A percentile compares a stretch with the other conserved stretches of the same genome.
phyloP scores from a whole-genome alignment of 1,140 invertebrate species.

The Apis mellifera region DNA sequence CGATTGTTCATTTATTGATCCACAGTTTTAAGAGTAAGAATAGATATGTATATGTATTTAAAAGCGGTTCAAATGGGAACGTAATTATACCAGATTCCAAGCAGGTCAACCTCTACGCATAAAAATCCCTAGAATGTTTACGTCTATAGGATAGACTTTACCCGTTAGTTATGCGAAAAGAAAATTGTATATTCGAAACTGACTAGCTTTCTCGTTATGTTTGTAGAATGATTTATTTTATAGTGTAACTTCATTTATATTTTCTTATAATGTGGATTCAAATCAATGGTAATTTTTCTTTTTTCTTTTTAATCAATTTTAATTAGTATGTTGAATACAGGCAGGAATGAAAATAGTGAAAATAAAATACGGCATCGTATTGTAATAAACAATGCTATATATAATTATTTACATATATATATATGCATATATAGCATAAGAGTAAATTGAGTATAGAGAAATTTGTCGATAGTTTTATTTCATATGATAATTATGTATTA shows the following conservation, averaged over 20 bases:
- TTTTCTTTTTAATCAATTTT: background rate
- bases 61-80: background rate
- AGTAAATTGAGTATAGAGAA: background rate
- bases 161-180: constrained; percentile 8
- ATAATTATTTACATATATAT: too few relatives aligned
- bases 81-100: constrained; percentile 27
- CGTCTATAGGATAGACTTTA: background rate
- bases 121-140: constrained; percentile 24
- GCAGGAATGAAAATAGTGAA: background rate
- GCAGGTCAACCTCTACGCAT: background rate
- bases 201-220: too few relatives aligned
- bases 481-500: background rate
- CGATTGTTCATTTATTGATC: too few relatives aligned
- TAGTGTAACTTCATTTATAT: background rate
- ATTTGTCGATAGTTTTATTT: background rate
- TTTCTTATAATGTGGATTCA: too few relatives aligned
- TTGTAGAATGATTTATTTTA: constrained; percentile 1
- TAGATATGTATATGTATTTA: background rate
- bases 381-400: background rate
- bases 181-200: background rate
- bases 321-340: background rate
- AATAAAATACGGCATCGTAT: background rate
- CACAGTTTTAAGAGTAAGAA: background rate
- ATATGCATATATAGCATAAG: too few relatives aligned
- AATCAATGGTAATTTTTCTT: background rate